Evolutionary conservation across 2,113 vertebrate genomes (phyloP).

Genomic region (Xiphias gladius): DNA sequence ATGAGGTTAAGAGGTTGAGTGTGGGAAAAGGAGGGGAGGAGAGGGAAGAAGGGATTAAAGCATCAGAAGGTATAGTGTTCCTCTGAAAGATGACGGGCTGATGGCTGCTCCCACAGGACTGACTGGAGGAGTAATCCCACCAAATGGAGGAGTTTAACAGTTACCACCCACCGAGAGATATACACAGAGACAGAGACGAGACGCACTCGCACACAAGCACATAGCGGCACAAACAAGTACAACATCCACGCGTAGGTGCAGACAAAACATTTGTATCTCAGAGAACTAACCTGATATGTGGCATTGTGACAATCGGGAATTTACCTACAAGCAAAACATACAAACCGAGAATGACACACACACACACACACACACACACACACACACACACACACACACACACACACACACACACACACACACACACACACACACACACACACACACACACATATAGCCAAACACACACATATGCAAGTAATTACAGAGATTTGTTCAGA

Average conservation of each 20-base stretch:
- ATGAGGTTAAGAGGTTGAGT: slow-evolving; percentile 68
- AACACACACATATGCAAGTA: neutral
- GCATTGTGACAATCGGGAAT: neutral
- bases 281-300: neutral
- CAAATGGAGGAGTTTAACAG: slow-evolving; percentile 76
- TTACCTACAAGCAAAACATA: neutral
- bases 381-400: neutral
- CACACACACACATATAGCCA: neutral
- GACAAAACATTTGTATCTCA: slow-evolving; percentile 4
- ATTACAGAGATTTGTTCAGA: neutral
- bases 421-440: neutral
- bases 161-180: slow-evolving; percentile 74
- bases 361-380: neutral
- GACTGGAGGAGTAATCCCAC: slow-evolving; percentile 73
- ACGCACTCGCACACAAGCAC: neutral
- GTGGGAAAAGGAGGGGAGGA: slow-evolving; percentile 61
- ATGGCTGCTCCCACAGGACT: slow-evolving; percentile 72
- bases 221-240: neutral
- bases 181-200: slow-evolving; percentile 10
- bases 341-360: neutral
- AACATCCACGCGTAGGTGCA: slow-evolving; percentile 9
- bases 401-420: neutral
- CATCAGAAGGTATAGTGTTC: slow-evolving; percentile 73
- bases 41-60: slow-evolving; percentile 75
- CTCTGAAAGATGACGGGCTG: slow-evolving; percentile 68